Evolutionary conservation across 2,888 invertebrate species (phyloP).

Genomic region (Mythimna impura): DNA sequence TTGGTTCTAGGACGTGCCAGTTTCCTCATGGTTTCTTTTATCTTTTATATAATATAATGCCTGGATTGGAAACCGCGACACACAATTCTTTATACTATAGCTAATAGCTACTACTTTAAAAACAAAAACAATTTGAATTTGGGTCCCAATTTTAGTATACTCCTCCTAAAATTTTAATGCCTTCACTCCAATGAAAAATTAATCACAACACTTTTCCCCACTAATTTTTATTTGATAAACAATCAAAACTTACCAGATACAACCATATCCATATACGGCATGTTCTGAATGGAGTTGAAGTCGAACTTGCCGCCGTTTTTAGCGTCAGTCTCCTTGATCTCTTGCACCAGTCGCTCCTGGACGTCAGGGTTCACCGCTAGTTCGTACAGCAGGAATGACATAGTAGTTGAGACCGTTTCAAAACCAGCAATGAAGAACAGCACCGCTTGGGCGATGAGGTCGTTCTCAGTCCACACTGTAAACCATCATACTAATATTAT

Average conservation of each 20-base stretch:
- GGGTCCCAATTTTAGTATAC: background rate
- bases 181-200: background rate
- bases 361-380: conserved; percentile 90
- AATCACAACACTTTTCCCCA: background rate
- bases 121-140: too few species aligned
- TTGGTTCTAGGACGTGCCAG: too few species aligned
- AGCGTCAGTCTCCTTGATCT: conserved; percentile 86
- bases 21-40: too few species aligned
- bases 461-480: conserved; percentile 80
- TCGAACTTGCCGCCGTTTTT: conserved; percentile 82
- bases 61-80: too few species aligned
- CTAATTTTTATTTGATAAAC: background rate
- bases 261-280: conserved; percentile 92
- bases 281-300: conserved; percentile 87
- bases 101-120: background rate
- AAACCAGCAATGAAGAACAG: conserved; percentile 91
- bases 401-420: conserved; percentile 84
- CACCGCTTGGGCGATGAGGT: conserved; percentile 86
- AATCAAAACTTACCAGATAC: conserved; percentile 83
- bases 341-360: conserved; percentile 88
- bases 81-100: too few species aligned
- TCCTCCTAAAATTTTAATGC: background rate
- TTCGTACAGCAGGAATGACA: conserved; percentile 90
- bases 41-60: too few species aligned
- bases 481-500: conserved; percentile 10